Evolutionary conservation across 2,113 vertebrate species (phyloP).

Genomic region (Sminthopsis crassicaudata): DNA sequence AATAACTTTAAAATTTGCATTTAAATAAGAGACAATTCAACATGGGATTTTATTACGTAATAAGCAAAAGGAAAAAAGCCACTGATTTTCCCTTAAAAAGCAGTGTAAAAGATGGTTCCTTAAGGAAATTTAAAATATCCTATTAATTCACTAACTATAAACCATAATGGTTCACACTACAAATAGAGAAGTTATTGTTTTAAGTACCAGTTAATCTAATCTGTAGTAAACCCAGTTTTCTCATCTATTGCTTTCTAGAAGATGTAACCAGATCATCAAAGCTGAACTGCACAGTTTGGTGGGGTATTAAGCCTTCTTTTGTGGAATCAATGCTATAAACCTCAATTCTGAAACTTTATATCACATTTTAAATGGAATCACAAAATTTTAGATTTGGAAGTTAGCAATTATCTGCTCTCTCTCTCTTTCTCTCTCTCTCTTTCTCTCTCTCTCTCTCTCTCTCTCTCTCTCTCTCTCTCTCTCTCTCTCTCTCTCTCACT

Average conservation of each 20-base stretch:
- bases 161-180: slow-evolving; percentile 9
- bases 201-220: too few relatives aligned
- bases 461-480: background rate
- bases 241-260: background rate
- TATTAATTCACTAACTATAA: slow-evolving; percentile 24
- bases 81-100: slow-evolving; percentile 24
- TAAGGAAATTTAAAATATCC: slow-evolving; percentile 2
- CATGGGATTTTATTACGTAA: slow-evolving; percentile 61
- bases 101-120: slow-evolving; percentile 23
- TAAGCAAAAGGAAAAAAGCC: slow-evolving; percentile 41
- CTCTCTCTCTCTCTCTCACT: background rate
- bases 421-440: background rate
- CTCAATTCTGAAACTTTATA: background rate
- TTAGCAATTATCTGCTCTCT: background rate
- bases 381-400: background rate
- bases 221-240: background rate
- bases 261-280: background rate
- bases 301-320: background rate
- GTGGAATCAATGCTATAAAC: background rate
- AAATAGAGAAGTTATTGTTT: slow-evolving; percentile 29
- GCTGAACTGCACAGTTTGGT: slow-evolving; percentile 17
- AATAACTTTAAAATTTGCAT: slow-evolving; percentile 63
- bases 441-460: background rate
- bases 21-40: slow-evolving; percentile 68
- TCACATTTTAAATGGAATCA: background rate